Percentiles rank a stretch among this genome's conserved stretches.
Evolutionary conservation across 2,888 invertebrate species (phyloP).

Genomic region (Drosophila hamatofila): DNA sequence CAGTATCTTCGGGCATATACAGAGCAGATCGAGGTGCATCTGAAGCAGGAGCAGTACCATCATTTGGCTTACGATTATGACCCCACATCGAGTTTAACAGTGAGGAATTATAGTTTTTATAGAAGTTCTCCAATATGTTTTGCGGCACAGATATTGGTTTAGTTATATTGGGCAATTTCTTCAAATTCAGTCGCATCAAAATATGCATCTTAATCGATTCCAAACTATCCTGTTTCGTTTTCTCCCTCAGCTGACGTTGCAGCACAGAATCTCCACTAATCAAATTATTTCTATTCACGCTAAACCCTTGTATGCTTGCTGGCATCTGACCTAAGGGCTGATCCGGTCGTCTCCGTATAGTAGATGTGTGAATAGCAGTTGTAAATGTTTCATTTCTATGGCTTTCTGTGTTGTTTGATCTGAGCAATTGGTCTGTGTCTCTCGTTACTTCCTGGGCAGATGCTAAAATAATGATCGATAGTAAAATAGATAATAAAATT

Average conservation of each 20-base stretch:
- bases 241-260: slow-evolving; percentile 86
- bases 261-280: slow-evolving; percentile 68
- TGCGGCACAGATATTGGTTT: slow-evolving; percentile 87
- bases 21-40: slow-evolving; percentile 13
- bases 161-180: slow-evolving; percentile 88
- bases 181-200: slow-evolving; percentile 88
- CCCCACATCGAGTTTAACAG: slow-evolving; percentile 22
- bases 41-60: not conserved
- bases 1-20: slow-evolving; percentile 13
- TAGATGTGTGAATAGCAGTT: not conserved
- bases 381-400: not conserved
- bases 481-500: slow-evolving; percentile 19
- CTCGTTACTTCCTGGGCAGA: slow-evolving; percentile 24
- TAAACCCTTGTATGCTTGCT: slow-evolving; percentile 23
- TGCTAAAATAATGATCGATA: slow-evolving; percentile 33
- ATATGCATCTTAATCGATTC: slow-evolving; percentile 89
- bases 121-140: slow-evolving; percentile 86
- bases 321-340: not conserved
- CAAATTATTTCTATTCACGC: slow-evolving; percentile 64
- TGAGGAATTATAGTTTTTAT: slow-evolving; percentile 76
- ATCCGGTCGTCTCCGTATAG: not conserved
- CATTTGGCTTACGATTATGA: slow-evolving; percentile 12
- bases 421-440: not conserved
- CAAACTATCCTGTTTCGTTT: slow-evolving; percentile 87
- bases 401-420: not conserved